Evolutionary conservation across 2,888 invertebrate species (phyloP), one percentile per base, ranked within the genome.

Genomic region (Petrophora chlorosata): DNA sequence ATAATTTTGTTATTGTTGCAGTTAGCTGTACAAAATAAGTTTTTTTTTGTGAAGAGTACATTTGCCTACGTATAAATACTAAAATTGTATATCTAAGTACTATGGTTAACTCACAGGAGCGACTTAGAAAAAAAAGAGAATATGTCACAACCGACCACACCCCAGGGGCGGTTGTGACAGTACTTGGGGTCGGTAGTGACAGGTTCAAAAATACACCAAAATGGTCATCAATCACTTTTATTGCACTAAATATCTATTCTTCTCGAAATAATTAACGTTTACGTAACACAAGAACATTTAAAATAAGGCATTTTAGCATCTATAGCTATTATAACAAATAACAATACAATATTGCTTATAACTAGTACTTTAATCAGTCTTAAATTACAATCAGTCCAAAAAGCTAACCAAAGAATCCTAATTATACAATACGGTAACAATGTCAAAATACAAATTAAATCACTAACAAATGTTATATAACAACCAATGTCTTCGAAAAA

Each of bases 161-260:
- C 15, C 30, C 30, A 30, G 3, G 71, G 66, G 22, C 19, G 8
- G 15, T 38, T 29, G 16, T 17, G 14, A 15, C 30, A 30, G 15
- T 30, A 15, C 30, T 15, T 16, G 15, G 12, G 16, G 16, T 14
- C 14, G 30, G 15, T 15, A 30, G 30, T 30, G 30, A 30, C 30
- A 30, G 30, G 30, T 16, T 15, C 16, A 30, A 12, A 30, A 30
- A 30, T 30, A 30, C 14, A 30, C 30, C 3, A 15, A 15, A 30
- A 30, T 30, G 16, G 30, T 30, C 15, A 15, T 30, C 15, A 15
- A 30, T 30, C 30, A 30, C 14, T 7, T 19, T 19, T 19, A 1
- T 19, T 19, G 19, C 2, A 19, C 2, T 19, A 1, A 19, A 2
- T 19, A 7, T 19, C 7, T 3, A 17, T 17, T 17, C 3, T 17